These are phyloP conservation scores for Euphonia xanthogaster DNA, from an alignment of 2,797 vertebrate species.

Conservation along the genomic window DNA sequence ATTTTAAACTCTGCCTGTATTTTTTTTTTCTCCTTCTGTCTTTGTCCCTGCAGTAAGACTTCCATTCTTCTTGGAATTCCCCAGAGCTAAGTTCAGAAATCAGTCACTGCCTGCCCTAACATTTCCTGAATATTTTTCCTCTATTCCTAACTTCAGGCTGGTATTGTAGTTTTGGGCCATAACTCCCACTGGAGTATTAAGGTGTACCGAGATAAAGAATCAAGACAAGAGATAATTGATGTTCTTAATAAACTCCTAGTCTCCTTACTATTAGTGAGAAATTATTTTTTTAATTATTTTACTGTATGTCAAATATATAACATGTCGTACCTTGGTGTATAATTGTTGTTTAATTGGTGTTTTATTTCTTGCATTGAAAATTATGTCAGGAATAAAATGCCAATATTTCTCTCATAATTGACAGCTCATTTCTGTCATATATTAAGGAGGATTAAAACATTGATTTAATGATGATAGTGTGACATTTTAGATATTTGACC, in stretches of 20 bases:
- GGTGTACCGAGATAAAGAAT: not conserved
- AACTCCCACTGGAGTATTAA: not conserved
- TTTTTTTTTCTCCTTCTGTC: not conserved
- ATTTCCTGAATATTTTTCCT: not conserved
- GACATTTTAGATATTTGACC: conserved; percentile 65
- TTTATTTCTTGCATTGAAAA: conserved; percentile 68
- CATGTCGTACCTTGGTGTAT: conserved; percentile 60
- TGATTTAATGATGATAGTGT: conserved; percentile 67
- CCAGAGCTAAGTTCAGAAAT: not conserved
- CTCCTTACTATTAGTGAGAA: conserved; percentile 5
- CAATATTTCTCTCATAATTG: conserved; percentile 73
- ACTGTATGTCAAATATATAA: conserved; percentile 64
- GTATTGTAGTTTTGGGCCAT: not conserved
- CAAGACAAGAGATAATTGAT: conserved; percentile 8
- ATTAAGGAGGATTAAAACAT: conserved; percentile 67
- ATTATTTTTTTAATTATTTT: conserved; percentile 30
- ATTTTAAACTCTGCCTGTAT: not conserved
- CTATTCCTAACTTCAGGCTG: not conserved
- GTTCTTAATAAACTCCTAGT: conserved; percentile 44
- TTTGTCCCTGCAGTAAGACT: not conserved
- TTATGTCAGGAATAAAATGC: conserved; percentile 69
- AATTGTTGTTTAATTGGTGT: conserved; percentile 74
- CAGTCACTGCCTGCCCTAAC: not conserved
- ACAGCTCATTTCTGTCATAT: conserved; percentile 70
- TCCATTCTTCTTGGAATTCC: not conserved